Evolutionary conservation across 2,888 invertebrate species (phyloP).

Genomic region (Sycophila texana): DNA sequence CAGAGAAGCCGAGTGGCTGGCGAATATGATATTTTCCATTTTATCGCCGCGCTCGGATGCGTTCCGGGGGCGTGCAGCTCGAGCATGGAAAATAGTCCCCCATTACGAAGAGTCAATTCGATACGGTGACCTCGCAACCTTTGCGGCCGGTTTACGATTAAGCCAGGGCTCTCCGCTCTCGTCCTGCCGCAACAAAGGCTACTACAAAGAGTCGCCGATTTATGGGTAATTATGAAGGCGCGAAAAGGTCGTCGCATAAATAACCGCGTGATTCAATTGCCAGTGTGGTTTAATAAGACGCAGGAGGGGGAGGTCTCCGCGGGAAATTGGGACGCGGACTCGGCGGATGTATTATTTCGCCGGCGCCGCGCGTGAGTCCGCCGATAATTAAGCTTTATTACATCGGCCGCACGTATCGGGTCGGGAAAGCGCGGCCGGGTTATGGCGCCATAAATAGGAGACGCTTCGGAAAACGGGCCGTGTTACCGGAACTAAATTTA

Average conservation of each 20-base stretch:
- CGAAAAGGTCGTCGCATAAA: not conserved
- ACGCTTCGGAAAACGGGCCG: conserved; percentile 47
- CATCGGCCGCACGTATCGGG: not conserved
- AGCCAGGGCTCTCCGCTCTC: no score
- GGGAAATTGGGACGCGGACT: conserved; percentile 10
- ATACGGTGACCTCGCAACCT: no score
- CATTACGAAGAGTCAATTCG: no score
- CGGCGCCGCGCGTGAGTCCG: not conserved
- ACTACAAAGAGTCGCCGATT: not conserved
- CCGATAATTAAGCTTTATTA: conserved; percentile 46
- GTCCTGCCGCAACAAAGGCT: not conserved
- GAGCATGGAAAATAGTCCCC: no score
- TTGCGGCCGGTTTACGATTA: not conserved
- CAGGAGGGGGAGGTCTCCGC: not conserved
- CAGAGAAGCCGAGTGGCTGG: no score
- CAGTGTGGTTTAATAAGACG: not conserved
- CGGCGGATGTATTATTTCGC: conserved; percentile 22
- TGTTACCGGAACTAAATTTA: conserved; percentile 49
- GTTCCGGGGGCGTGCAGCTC: no score
- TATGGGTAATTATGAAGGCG: not conserved
- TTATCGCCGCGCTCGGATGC: no score
- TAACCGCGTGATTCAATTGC: not conserved
- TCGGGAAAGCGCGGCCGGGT: conserved; percentile 9
- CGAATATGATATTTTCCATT: no score
- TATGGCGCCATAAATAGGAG: conserved; percentile 49